Percentiles rank a stretch among this genome's conserved stretches.
Evolutionary conservation across 2,888 invertebrate genomes (phyloP).

Genomic region (Drosophila fulvimacula): DNA sequence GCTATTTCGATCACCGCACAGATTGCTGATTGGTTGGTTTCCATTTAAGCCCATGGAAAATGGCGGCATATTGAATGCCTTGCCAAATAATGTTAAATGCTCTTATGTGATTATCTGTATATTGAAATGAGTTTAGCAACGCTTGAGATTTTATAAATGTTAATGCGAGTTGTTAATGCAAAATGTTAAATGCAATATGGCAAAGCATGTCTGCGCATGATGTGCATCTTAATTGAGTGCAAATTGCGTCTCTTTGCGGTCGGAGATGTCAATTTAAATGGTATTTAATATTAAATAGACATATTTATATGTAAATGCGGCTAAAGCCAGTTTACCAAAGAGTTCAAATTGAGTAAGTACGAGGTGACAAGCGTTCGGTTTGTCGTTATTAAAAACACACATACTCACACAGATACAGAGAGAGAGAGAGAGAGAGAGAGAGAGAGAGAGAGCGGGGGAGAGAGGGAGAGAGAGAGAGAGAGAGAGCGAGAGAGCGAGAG

Average conservation of each 20-base stretch:
- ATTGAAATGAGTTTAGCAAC: background rate
- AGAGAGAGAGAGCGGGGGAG: background rate
- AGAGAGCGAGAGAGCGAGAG: background rate
- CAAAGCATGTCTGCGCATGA: constrained; percentile 9
- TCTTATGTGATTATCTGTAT: background rate
- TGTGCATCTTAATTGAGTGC: constrained; percentile 32
- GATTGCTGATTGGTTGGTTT: constrained; percentile 4
- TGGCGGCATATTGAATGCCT: background rate
- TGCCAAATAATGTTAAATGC: background rate
- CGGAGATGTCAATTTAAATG: constrained; percentile 28
- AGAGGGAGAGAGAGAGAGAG: background rate
- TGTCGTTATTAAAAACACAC: constrained; percentile 36
- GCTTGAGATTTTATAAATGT: constrained; percentile 13
- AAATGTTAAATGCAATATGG: constrained; percentile 7
- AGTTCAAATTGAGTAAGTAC: constrained; percentile 24
- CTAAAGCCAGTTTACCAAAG: constrained; percentile 26
- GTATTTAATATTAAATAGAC: constrained; percentile 40
- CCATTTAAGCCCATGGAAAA: background rate
- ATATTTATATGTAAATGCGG: constrained; percentile 49
- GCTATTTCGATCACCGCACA: background rate
- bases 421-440: background rate
- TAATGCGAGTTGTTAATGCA: constrained; percentile 1
- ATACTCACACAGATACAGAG: background rate
- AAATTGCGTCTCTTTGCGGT: constrained; percentile 29
- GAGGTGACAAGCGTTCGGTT: background rate